A percentile compares a stretch with the other conserved stretches of the same genome.
phyloP scores from a whole-genome alignment of 2,888 invertebrate genomes.

The Scaptomyza flava region DNA sequence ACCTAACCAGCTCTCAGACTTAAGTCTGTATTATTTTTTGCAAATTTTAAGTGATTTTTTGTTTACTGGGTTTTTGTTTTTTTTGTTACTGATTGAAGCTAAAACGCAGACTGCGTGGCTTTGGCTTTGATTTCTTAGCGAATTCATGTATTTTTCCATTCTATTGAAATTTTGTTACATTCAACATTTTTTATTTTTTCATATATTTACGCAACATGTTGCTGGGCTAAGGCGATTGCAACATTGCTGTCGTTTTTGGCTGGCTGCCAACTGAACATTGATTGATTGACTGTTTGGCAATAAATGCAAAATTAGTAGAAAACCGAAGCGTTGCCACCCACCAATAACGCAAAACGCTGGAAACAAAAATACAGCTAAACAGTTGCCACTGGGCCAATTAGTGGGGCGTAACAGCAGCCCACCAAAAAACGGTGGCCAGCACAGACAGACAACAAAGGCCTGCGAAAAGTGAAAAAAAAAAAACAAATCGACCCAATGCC shows the following conservation, averaged over 20 bases:
- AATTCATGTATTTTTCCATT: slow-evolving; percentile 22
- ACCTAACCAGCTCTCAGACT: slow-evolving; percentile 19
- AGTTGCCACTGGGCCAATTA: slow-evolving; percentile 60
- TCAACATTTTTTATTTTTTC: slow-evolving; percentile 38
- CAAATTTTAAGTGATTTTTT: slow-evolving; percentile 8
- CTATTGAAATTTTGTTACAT: slow-evolving; percentile 22
- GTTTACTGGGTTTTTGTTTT: slow-evolving; percentile 23
- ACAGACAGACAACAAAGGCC: slow-evolving; percentile 48
- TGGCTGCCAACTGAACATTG: slow-evolving; percentile 61
- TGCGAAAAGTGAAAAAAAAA: slow-evolving; percentile 30
- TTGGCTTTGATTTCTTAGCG: slow-evolving; percentile 20
- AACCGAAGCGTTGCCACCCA: slow-evolving; percentile 70
- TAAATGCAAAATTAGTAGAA: slow-evolving; percentile 72
- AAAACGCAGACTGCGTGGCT: slow-evolving; percentile 53
- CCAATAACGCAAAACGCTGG: slow-evolving; percentile 31
- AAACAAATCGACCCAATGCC: slow-evolving; percentile 48
- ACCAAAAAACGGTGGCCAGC: slow-evolving; percentile 65
- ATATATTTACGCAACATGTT: slow-evolving; percentile 52
- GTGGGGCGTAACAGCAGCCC: slow-evolving; percentile 64
- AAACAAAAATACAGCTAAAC: slow-evolving; percentile 38
- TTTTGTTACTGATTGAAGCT: slow-evolving; percentile 12
- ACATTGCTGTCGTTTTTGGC: slow-evolving; percentile 51
- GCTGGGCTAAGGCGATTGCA: slow-evolving; percentile 43
- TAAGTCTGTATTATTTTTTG: slow-evolving; percentile 23
- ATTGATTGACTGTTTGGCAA: slow-evolving; percentile 75